Percentiles rank a stretch among this genome's conserved stretches.
phyloP scores from a whole-genome alignment of 2,888 invertebrate species.

The Parnassius glacialis region DNA sequence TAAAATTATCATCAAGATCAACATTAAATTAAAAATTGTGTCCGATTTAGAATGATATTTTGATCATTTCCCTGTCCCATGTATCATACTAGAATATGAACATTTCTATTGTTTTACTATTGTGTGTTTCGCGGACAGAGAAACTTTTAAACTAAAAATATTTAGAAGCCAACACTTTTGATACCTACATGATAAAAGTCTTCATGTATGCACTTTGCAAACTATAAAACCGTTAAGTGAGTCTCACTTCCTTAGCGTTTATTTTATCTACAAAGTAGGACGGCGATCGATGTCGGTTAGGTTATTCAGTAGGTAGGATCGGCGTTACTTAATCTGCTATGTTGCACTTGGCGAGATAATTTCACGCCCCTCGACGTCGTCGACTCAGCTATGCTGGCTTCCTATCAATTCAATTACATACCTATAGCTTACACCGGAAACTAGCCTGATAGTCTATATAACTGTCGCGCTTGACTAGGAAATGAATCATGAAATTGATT shows the following conservation, averaged over 20 bases:
- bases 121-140: too few species aligned
- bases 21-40: too few species aligned
- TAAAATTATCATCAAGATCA: too few species aligned
- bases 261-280: slow-evolving; percentile 52
- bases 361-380: slow-evolving; percentile 51
- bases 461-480: slow-evolving; percentile 12
- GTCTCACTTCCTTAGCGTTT: slow-evolving; percentile 34
- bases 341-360: slow-evolving; percentile 63
- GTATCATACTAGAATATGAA: too few species aligned
- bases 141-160: slow-evolving; percentile 5
- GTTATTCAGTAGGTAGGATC: slow-evolving; percentile 51
- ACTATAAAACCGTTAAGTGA: slow-evolving; percentile 25
- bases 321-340: slow-evolving; percentile 61
- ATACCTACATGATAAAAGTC: slow-evolving; percentile 18
- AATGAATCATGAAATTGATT: slow-evolving; percentile 25
- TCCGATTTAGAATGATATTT: too few species aligned
- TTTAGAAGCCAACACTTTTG: slow-evolving; percentile 12
- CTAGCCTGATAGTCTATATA: slow-evolving; percentile 24
- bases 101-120: too few species aligned
- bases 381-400: slow-evolving; percentile 38
- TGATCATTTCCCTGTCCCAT: too few species aligned
- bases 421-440: slow-evolving; percentile 46
- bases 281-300: slow-evolving; percentile 47
- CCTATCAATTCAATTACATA: slow-evolving; percentile 65
- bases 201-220: slow-evolving; percentile 26